Conservation (phyloP, 2,888 invertebrate genomes). For the Sphaerophoria rueppellii region DNA sequence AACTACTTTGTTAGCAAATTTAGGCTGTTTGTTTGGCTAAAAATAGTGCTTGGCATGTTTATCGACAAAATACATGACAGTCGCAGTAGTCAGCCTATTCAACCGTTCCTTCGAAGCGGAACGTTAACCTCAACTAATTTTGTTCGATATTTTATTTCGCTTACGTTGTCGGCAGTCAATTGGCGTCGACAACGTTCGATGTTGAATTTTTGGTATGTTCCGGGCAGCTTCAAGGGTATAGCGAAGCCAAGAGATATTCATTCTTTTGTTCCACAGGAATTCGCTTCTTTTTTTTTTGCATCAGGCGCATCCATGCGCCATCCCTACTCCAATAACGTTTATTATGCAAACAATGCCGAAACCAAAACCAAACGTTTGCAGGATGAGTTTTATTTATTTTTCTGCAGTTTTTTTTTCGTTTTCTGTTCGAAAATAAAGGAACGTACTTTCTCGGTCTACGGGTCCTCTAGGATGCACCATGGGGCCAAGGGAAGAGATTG, state of each 20-base stretch:
- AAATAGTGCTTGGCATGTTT: conserved; percentile 28
- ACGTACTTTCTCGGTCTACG: neutral
- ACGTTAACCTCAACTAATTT: neutral
- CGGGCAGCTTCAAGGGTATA: too few relatives aligned
- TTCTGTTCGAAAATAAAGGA: neutral
- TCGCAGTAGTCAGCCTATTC: neutral
- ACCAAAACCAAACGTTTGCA: conserved; percentile 11
- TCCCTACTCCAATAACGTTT: conserved; percentile 5
- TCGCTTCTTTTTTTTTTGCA: neutral
- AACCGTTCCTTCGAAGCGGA: neutral
- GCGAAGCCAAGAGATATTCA: neutral
- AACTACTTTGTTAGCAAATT: conserved; percentile 13
- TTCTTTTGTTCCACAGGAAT: conserved; percentile 10
- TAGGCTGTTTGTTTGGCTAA: conserved; percentile 16
- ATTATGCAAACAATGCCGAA: conserved; percentile 20
- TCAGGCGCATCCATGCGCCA: conserved; percentile 8
- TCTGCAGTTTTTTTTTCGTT: neutral
- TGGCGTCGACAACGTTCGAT: neutral
- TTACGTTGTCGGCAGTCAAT: conserved; percentile 1
- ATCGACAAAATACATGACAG: conserved; percentile 6
- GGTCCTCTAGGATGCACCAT: too few relatives aligned
- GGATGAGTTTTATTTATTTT: conserved; percentile 13
- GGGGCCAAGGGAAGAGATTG: too few relatives aligned
- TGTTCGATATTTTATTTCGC: conserved; percentile 25
- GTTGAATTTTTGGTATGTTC: neutral